Evolutionary conservation across 2,797 vertebrate genomes (phyloP), one percentile per base, ranked within the genome.

Genomic region (Distichodus sexfasciatus): DNA sequence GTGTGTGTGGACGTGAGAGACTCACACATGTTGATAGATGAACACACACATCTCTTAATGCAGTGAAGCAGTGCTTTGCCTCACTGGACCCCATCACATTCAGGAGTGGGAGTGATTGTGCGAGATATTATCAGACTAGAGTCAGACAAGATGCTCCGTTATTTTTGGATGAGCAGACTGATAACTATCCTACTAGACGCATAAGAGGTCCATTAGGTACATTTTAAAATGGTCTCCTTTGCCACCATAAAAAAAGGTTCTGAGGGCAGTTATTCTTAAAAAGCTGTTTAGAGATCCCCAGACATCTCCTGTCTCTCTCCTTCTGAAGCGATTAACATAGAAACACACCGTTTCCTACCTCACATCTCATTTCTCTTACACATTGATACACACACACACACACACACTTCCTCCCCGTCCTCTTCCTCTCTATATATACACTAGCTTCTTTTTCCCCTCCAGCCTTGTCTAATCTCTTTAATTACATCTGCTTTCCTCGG

Each of bases 401-500:
- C 48, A 36, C 59, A 43, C 41, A 68, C 61, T 72, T 68, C 38
- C 55, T 59, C 55, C 28, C 55, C 19, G 21, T 40, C 64, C 66
- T 53, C 63, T 62, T 47, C 63, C 47, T 38, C 41, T 71, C 63
- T n/a, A 61, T 44, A 66, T 66, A 64, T n/a, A n/a, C n/a, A n/a
- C n/a, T n/a, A 58, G 54, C 54, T 48, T 74, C 72, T 26, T 64
- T 73, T 72, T 74, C 75, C 72, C 72, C 62, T 57, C 47, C 74
- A 67, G 69, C 64, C 72, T 69, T 53, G 79, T 86, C 84, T 90
- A 89, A 91, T 90, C 88, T 86, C 85, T 91, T 89, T 87, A 88
- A 90, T 88, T 89, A 86, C 76, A 86, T 87, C 90, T 89, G 85
- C 87, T 85, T 74, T 88, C 84, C 85, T 79, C 81, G 83, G 76